Evolutionary conservation across 2,888 invertebrate species (phyloP), one percentile per base, ranked within the genome.

Genomic region (Caenorhabditis afra): DNA sequence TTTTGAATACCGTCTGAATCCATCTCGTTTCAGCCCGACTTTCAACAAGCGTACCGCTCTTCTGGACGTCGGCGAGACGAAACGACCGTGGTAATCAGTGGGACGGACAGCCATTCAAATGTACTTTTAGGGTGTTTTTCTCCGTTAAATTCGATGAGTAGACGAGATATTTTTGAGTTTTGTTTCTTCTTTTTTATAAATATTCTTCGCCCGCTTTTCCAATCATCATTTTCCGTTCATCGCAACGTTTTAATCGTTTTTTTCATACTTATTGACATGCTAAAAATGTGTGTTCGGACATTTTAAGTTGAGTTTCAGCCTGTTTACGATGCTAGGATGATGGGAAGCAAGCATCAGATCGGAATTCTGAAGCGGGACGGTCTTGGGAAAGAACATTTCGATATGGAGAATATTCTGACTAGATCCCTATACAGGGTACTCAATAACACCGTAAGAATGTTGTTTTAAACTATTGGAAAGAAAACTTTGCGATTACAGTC

Each of bases 41-140:
- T 88, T 85, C 81, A 80, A 82, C 67, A 88, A 88, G 82, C 84
- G 88, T 73, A 85, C 85, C 16, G 84, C 87, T 16, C 77, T 75
- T 47, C 80, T 87, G 41, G 86, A 88, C 53, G 81, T 88, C 55
- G 87, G 87, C 73, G 82, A 81, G 73, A 82, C 87, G 41, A 73
- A 80, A 37, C 81, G 88, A 59, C 87, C 87, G 47, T 88, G 87
- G 86, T 88, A 62, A 70, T 70, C 22, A 16, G n/a, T 22, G n/a
- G 29, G 7, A 29, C 22, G 11, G 20, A 20, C 22, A 44, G 45
- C 23, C 35, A 61, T 35, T 44, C 44, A 39, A 22, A 62, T 64
- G 57, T 71, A 64, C 64, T 71, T 47, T 64, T 71, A 71, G 71
- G 71, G 64, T 74, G 58, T 74, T 50, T 47, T 29, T 61, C 14